These are phyloP conservation scores for Caenorhabditis wallacei DNA, from an alignment of 2,888 invertebrate genomes.

Conservation along the genomic window DNA sequence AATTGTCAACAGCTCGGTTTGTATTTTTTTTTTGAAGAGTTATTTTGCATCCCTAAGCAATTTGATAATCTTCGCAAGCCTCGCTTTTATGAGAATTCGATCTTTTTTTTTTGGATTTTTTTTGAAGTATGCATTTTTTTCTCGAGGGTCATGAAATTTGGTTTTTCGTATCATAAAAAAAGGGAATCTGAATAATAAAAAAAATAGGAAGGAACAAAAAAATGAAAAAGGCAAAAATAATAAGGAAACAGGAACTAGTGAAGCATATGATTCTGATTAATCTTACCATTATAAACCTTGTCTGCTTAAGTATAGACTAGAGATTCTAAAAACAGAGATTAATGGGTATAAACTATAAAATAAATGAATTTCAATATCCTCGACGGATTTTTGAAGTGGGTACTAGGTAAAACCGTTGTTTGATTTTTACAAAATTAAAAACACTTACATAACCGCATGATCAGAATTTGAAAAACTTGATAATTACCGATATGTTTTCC, in stretches of 20 bases:
- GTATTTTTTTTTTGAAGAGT: not conserved
- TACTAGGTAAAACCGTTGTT: too few species aligned
- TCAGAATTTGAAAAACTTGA: not conserved
- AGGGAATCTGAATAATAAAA: not conserved
- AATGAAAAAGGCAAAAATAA: not conserved
- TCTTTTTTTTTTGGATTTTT: conserved; percentile 15
- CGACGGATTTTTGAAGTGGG: too few species aligned
- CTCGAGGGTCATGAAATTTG: not conserved
- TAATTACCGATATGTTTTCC: conserved; percentile 14
- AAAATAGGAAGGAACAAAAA: too few species aligned
- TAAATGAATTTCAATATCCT: too few species aligned
- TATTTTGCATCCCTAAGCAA: conserved; percentile 15
- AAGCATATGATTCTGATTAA: conserved; percentile 8
- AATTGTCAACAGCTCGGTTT: conserved; percentile 16
- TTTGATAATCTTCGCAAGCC: conserved; percentile 34
- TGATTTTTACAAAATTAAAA: not conserved
- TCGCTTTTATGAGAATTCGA: conserved; percentile 35
- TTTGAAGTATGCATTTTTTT: conserved; percentile 16
- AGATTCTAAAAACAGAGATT: not conserved
- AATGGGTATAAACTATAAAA: too few species aligned
- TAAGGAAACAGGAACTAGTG: conserved; percentile 1
- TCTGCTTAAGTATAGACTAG: not conserved
- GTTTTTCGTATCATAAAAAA: too few species aligned
- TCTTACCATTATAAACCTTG: not conserved
- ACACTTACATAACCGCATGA: conserved; percentile 4